phyloP scores from a whole-genome alignment of 2,888 invertebrate species.

The Andrena camellia region DNA sequence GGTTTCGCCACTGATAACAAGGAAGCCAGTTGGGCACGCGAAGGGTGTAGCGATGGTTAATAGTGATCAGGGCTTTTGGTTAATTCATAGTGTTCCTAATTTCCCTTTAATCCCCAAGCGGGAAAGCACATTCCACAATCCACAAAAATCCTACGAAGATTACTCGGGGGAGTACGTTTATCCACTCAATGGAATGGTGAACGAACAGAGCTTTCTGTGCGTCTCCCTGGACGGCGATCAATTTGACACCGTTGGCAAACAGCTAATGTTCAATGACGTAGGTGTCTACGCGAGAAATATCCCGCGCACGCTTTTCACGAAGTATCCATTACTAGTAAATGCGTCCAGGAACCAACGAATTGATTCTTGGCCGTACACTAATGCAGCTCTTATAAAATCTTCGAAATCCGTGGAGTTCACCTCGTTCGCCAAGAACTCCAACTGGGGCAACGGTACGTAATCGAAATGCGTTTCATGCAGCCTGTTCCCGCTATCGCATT shows the following conservation, averaged over 20 bases:
- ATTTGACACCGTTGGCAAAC: constrained; percentile 91
- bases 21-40: constrained; percentile 91
- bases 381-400: constrained; percentile 87
- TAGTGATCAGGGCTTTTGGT: constrained; percentile 93
- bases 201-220: constrained; percentile 96
- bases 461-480: background rate
- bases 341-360: constrained; percentile 87
- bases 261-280: constrained; percentile 93
- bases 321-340: constrained; percentile 87
- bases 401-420: constrained; percentile 88
- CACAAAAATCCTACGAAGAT: background rate
- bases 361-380: constrained; percentile 88
- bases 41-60: constrained; percentile 95
- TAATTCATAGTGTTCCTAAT: constrained; percentile 96
- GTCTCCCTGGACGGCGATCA: constrained; percentile 90
- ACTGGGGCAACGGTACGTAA: constrained; percentile 89
- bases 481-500: background rate
- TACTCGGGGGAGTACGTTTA: constrained; percentile 87
- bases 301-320: constrained; percentile 86
- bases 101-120: constrained; percentile 89
- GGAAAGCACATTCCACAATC: constrained; percentile 50
- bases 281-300: constrained; percentile 90
- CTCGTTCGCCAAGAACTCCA: constrained; percentile 93
- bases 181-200: constrained; percentile 90
- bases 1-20: constrained; percentile 89